phyloP scores from a whole-genome alignment of 2,113 vertebrate genomes.

The Furnarius figulus region DNA sequence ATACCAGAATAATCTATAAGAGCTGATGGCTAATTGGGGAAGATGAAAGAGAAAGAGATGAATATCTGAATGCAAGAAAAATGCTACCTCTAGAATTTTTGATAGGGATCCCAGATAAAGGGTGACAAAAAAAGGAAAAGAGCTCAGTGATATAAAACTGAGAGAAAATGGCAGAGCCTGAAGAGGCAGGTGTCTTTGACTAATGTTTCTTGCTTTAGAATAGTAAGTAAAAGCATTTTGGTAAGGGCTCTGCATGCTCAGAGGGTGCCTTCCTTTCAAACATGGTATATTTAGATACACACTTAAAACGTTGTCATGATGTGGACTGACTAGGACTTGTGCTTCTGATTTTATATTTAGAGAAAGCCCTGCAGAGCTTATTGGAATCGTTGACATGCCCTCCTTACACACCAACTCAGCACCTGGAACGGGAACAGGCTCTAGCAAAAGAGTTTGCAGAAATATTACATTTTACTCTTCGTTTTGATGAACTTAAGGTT shows the following conservation, averaged over 20 bases:
- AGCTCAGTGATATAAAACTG: background rate
- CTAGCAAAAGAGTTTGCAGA: slow-evolving; percentile 97
- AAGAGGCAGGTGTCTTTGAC: background rate
- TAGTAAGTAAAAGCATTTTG: background rate
- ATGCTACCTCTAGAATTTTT: background rate
- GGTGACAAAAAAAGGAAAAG: background rate
- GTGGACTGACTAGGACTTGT: background rate
- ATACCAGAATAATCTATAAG: background rate
- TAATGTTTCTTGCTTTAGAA: background rate
- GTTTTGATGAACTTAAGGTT: slow-evolving; percentile 98
- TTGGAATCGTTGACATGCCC: slow-evolving; percentile 91
- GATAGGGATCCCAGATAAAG: background rate
- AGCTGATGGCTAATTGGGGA: background rate
- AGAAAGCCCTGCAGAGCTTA: slow-evolving; percentile 92
- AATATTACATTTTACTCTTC: slow-evolving; percentile 97
- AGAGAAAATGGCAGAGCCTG: background rate
- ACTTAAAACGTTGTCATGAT: background rate
- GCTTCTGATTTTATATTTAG: slow-evolving; percentile 70
- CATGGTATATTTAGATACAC: background rate
- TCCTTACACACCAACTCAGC: slow-evolving; percentile 92
- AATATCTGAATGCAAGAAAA: background rate
- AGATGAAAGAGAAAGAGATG: background rate
- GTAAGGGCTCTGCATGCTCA: background rate
- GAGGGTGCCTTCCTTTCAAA: background rate
- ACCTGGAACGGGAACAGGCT: slow-evolving; percentile 95